Base-by-base conservation (phyloP, 1,140 invertebrate species). In the Vanessa tameamea region DNA sequence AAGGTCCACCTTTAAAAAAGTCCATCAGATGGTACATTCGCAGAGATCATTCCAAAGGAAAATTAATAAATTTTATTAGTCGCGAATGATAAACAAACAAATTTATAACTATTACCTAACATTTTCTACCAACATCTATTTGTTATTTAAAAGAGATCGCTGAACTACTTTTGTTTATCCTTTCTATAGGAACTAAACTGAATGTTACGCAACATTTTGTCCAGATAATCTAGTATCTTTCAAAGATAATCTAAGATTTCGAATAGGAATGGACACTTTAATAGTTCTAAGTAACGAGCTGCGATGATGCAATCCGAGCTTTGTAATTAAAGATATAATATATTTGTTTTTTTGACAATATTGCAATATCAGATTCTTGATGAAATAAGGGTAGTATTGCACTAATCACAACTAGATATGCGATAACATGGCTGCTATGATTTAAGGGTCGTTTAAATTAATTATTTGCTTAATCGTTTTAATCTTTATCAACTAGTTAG, bases 91-190 rank as follows among this genome's bases (percentile, higher is more conserved):
- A 20, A 57, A 23, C 9, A 57, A 31, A 57, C 53, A 14, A 57
- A 11, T 57, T 31, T 3, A 31, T 4, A 53, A 7, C 3, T 26
- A 57, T 57, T 57, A 15, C 31, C 31, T 15, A 31, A 61, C 43
- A 61, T 61, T 61, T n/a, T 26, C 57, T 8, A 37, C 26, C 0
- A 7, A 37, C 13, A 61, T 37, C 57, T 23, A 61, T 61, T 61
- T 61, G 57, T 69, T 69, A 69, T 69, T 69, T 69, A 69, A 69
- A 69, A 69, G 66, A 69, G 66, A 69, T 69, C 66, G 53, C 31
- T 69, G 51, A 47, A 69, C 66, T 55, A 75, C 73, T 75, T 75
- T 75, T 75, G 73, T 75, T 75, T 75, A 75, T 75, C 73, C 73
- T 75, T 75, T 70, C 68, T 70, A 75, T 61, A 55, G 68, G 64